A percentile compares a stretch with the other conserved stretches of the same genome.
These are phyloP conservation scores for Schizotus pectinicornis DNA, from an alignment of 2,888 invertebrate species.

Conservation along the genomic window DNA sequence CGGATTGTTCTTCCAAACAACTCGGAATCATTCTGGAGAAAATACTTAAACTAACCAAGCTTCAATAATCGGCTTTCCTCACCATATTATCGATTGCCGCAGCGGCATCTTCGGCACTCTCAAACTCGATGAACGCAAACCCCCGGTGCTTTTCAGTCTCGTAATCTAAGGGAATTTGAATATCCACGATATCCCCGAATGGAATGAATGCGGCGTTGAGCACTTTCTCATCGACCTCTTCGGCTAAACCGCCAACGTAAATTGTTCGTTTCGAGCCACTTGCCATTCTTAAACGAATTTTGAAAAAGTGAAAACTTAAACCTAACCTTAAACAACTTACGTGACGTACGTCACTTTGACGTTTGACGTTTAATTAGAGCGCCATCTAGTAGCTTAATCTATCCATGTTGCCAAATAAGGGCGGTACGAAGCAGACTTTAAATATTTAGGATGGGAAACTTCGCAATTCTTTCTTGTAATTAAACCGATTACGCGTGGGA, in stretches of 20 bases:
- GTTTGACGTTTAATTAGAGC: constrained; percentile 1
- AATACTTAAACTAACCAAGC: neutral
- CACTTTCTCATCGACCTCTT: constrained; percentile 96
- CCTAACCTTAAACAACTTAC: neutral
- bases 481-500: too few relatives aligned
- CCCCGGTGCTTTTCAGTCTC: constrained; percentile 96
- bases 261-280: constrained; percentile 80
- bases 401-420: too few relatives aligned
- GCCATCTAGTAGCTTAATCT: too few relatives aligned
- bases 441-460: too few relatives aligned
- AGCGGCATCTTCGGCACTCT: constrained; percentile 96
- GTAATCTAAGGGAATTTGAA: constrained; percentile 97
- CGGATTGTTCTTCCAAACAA: constrained; percentile 95
- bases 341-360: constrained; percentile 13
- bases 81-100: constrained; percentile 99
- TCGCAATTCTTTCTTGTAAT: too few relatives aligned
- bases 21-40: constrained; percentile 90
- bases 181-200: constrained; percentile 97
- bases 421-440: too few relatives aligned
- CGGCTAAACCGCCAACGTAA: constrained; percentile 86
- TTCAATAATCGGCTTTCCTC: constrained; percentile 24
- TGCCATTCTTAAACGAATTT: constrained; percentile 52
- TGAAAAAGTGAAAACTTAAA: neutral
- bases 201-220: constrained; percentile 97
- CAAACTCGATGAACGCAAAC: constrained; percentile 99